Evolutionary conservation across 1,140 invertebrate genomes (phyloP).

Genomic region (Camponotus floridanus): DNA sequence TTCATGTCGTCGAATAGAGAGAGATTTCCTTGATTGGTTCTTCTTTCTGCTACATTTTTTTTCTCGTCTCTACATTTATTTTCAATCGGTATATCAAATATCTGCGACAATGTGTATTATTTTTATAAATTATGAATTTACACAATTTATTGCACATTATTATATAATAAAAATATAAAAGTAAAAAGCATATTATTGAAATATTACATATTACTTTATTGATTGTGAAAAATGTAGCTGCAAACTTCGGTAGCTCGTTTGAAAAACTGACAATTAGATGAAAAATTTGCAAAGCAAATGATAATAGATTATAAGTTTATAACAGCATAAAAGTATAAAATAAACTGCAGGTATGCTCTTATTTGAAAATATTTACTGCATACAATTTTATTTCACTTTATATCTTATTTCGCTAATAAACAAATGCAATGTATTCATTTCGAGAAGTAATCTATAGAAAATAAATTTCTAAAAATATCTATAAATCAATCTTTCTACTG

Average conservation of each 20-base stretch:
- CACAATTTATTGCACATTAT: neutral
- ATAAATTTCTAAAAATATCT: constrained; percentile 19
- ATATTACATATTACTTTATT: neutral
- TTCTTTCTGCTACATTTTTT: neutral
- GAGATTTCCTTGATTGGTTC: neutral
- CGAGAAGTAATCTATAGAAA: neutral
- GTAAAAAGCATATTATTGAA: neutral
- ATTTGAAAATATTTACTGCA: neutral
- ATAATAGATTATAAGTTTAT: neutral
- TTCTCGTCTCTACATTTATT: neutral
- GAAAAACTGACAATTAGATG: neutral
- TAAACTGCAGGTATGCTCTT: neutral
- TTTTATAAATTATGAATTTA: constrained; percentile 38
- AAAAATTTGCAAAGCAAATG: constrained; percentile 6
- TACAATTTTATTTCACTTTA: neutral
- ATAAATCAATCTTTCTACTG: neutral
- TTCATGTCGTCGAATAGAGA: constrained; percentile 19
- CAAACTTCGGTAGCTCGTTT: neutral
- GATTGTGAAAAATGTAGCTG: neutral
- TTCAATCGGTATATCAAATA: neutral
- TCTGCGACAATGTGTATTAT: neutral
- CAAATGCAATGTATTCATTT: neutral
- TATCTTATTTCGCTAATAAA: too few relatives aligned
- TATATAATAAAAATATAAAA: neutral
- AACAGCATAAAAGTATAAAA: neutral